phyloP scores from a whole-genome alignment of 2,888 invertebrate genomes.

The Scaptomyza polygonia region DNA sequence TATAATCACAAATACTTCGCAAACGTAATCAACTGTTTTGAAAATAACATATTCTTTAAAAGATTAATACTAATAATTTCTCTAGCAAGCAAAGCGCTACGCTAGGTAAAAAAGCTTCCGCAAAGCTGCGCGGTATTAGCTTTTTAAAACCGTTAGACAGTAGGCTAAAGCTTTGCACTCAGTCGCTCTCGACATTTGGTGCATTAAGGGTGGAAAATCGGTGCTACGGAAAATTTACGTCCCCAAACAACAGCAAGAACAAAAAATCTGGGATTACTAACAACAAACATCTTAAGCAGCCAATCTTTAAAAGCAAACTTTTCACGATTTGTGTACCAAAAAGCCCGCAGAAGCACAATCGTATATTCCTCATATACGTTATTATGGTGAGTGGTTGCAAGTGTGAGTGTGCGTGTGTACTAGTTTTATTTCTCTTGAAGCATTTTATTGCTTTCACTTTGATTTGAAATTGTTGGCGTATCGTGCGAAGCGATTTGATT shows the following conservation, averaged over 20 bases:
- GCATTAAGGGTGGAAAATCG: conserved; percentile 65
- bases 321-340: conserved; percentile 61
- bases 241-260: conserved; percentile 7
- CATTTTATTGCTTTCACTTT: conserved; percentile 59
- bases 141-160: conserved; percentile 69
- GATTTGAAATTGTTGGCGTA: conserved; percentile 16
- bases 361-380: conserved; percentile 63
- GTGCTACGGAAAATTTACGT: conserved; percentile 24
- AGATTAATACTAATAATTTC: conserved; percentile 4
- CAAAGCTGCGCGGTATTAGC: conserved; percentile 60
- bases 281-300: conserved; percentile 33
- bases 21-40: background rate
- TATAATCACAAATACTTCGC: background rate
- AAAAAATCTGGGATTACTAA: conserved; percentile 25
- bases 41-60: background rate
- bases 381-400: conserved; percentile 66
- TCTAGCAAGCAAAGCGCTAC: conserved; percentile 2
- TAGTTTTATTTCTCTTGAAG: conserved; percentile 46
- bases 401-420: conserved; percentile 9
- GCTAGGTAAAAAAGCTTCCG: conserved; percentile 40
- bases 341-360: conserved; percentile 47
- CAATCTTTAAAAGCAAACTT: conserved; percentile 28
- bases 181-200: conserved; percentile 68
- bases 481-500: conserved; percentile 7
- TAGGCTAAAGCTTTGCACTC: conserved; percentile 48